These are phyloP conservation scores for Xiphorhynchus erythropygius DNA, from an alignment of 2,797 vertebrate genomes.

Conservation along the genomic window DNA sequence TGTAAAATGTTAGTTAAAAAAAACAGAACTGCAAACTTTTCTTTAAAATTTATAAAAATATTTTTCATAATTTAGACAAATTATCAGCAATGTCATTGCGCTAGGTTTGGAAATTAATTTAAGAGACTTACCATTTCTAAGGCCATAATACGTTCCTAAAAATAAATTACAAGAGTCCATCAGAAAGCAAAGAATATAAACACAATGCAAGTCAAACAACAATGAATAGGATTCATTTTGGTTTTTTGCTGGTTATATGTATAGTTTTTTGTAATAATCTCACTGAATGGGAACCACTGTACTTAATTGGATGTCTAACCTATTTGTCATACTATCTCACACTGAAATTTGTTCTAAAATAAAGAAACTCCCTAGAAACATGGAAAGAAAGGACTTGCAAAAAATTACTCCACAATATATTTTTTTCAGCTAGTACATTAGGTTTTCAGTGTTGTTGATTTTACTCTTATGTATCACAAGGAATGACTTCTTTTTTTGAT, in stretches of 20 bases:
- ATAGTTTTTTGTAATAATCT: neutral
- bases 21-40: fast-evolving
- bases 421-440: neutral
- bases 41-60: neutral
- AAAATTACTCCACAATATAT: neutral
- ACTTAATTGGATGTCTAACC: neutral
- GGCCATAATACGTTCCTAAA: conserved; percentile 85
- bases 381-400: neutral
- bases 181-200: conserved; percentile 42
- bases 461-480: neutral
- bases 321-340: neutral
- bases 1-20: neutral
- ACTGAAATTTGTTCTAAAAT: neutral
- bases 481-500: neutral
- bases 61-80: neutral
- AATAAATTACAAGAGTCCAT: conserved; percentile 70
- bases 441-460: neutral
- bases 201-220: neutral
- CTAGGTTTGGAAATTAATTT: conserved; percentile 29
- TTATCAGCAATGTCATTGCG: neutral
- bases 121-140: conserved; percentile 87
- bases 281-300: neutral
- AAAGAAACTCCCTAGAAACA: neutral
- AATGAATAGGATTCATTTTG: neutral
- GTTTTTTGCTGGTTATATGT: neutral